phyloP scores from a whole-genome alignment of 2,888 invertebrate genomes.

The Leptopterna dolabrata region DNA sequence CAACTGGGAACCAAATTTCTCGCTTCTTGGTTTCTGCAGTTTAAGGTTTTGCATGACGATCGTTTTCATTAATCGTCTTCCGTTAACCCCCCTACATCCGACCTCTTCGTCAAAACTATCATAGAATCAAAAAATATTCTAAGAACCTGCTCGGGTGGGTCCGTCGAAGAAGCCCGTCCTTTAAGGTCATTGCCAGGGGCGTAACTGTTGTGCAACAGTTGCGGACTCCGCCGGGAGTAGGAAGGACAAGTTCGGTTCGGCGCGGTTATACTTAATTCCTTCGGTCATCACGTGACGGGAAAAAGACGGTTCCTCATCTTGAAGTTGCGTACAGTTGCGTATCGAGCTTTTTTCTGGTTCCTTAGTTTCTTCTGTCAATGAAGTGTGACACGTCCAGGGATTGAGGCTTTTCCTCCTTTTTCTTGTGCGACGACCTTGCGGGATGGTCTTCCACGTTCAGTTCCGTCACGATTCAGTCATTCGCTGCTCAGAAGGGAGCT shows the following conservation, averaged over 20 bases:
- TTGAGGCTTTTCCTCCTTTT: not conserved
- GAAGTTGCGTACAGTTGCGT: not conserved
- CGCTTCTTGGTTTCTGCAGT: too few species aligned
- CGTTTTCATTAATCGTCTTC: not conserved
- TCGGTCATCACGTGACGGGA: not conserved
- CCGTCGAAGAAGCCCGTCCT: not conserved
- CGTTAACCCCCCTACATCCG: not conserved
- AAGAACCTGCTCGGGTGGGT: not conserved
- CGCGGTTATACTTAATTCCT: not conserved
- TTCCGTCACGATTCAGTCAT: constrained; percentile 7
- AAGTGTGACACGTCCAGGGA: not conserved
- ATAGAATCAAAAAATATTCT: not conserved
- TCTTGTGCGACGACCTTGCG: not conserved
- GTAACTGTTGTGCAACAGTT: not conserved
- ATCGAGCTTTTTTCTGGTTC: not conserved
- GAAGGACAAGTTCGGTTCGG: constrained; percentile 16
- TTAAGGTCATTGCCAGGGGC: constrained; percentile 30
- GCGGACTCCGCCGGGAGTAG: not conserved
- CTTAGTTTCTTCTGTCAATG: not conserved
- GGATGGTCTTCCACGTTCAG: not conserved
- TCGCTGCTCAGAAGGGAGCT: not conserved
- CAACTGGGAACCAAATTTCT: too few species aligned
- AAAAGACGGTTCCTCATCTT: not conserved
- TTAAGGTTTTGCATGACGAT: too few species aligned
- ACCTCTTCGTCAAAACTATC: not conserved